Conservation (phyloP, 2,888 invertebrate genomes). For the Limnephilus lunatus region DNA sequence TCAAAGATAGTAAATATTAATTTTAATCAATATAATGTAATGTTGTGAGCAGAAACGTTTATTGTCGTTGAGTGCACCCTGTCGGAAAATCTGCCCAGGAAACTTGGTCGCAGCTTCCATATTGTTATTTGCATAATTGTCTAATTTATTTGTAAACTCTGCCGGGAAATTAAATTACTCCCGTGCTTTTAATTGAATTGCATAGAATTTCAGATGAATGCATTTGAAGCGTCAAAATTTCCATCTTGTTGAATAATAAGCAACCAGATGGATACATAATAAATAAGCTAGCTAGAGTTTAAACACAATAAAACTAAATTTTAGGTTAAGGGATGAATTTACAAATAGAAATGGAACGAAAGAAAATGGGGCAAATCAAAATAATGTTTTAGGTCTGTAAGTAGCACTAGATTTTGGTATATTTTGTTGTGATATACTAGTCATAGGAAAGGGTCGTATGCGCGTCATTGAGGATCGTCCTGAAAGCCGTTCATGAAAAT, state of each 20-base stretch:
- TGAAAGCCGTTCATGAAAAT: too few species aligned
- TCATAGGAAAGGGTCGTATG: too few species aligned
- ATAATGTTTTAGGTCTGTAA: too few species aligned
- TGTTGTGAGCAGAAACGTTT: conserved; percentile 14
- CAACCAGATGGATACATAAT: neutral
- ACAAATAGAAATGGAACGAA: neutral
- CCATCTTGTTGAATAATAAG: conserved; percentile 22
- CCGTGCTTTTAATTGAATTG: conserved; percentile 57
- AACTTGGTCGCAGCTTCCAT: conserved; percentile 12
- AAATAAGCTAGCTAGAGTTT: neutral
- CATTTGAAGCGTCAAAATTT: conserved; percentile 9
- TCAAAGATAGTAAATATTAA: neutral
- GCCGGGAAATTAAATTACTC: conserved; percentile 15
- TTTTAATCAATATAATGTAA: neutral
- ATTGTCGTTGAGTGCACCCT: neutral
- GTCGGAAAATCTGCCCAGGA: conserved; percentile 26
- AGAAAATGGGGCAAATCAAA: too few species aligned
- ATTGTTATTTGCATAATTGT: conserved; percentile 59
- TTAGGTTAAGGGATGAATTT: neutral
- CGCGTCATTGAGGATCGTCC: too few species aligned
- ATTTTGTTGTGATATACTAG: too few species aligned
- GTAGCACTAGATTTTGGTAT: too few species aligned
- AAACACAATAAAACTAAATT: neutral
- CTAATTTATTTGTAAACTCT: conserved; percentile 62
- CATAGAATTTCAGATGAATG: conserved; percentile 41